A percentile compares a stretch with the other conserved stretches of the same genome.
phyloP scores from a whole-genome alignment of 1,140 invertebrate species.

The Brachionus rotundiformis region DNA sequence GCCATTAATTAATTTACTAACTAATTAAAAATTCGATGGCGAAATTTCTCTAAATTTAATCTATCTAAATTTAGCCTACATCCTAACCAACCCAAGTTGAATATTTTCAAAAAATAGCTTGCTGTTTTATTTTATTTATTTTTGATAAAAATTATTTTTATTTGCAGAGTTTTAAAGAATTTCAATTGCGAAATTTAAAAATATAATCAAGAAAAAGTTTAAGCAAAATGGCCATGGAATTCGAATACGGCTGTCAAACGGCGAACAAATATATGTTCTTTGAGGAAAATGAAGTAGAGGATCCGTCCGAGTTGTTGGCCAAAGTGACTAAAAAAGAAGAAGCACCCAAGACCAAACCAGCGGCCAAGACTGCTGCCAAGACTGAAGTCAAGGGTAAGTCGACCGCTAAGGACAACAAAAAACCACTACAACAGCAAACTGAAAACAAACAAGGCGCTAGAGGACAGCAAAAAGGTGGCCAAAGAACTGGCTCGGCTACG shows the following conservation, averaged over 20 bases:
- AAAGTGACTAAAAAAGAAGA: conserved; percentile 26
- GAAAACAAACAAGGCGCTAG: conserved; percentile 46
- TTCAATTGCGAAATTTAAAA: conserved; percentile 34
- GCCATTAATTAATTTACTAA: neutral
- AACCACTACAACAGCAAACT: conserved; percentile 43
- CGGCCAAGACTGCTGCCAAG: neutral
- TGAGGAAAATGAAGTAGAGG: conserved; percentile 46
- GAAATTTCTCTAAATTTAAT: conserved; percentile 20
- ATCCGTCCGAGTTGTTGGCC: conserved; percentile 47
- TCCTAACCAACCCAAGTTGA: neutral
- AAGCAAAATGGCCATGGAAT: conserved; percentile 40
- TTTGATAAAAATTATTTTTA: neutral
- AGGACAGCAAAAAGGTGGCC: neutral
- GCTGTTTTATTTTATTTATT: neutral
- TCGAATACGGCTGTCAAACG: conserved; percentile 51
- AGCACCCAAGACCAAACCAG: neutral
- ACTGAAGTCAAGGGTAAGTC: conserved; percentile 6
- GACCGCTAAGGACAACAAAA: conserved; percentile 1
- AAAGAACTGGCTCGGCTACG: neutral
- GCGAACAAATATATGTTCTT: conserved; percentile 51
- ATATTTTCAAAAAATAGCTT: conserved; percentile 8
- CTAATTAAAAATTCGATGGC: neutral
- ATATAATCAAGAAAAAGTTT: neutral
- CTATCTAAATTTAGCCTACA: conserved; percentile 33
- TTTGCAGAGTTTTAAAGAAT: conserved; percentile 31